phyloP scores from a whole-genome alignment of 2,113 vertebrate species.

The Deroptyus accipitrinus region DNA sequence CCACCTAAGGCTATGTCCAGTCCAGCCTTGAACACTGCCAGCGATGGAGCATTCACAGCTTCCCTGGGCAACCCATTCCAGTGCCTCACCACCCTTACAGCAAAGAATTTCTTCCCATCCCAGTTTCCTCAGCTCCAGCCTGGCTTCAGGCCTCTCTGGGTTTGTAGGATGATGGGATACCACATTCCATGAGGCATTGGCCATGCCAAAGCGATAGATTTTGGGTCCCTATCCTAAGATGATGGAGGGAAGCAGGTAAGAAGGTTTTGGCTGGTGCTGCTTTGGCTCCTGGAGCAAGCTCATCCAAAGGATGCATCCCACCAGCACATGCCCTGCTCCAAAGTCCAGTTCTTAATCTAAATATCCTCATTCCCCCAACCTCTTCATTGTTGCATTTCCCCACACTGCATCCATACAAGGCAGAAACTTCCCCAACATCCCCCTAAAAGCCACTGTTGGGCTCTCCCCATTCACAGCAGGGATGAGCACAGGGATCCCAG shows the following conservation, averaged over 20 bases:
- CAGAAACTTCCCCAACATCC: not conserved
- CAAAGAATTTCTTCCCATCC: no score
- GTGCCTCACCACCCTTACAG: no score
- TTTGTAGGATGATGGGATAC: not conserved
- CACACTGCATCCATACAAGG: no score
- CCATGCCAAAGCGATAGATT: fast-evolving
- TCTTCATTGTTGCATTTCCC: fast-evolving
- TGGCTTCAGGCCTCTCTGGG: fast-evolving
- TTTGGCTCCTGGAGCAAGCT: not conserved
- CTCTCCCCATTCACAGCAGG: not conserved
- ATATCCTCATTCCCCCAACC: fast-evolving
- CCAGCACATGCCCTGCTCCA: no score
- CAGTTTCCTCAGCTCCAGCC: not conserved
- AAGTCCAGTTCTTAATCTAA: not conserved
- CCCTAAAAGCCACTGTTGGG: fast-evolving
- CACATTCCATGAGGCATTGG: not conserved
- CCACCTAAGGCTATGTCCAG: no score
- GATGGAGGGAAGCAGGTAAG: not conserved
- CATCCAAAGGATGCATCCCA: fast-evolving
- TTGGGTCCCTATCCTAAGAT: fast-evolving
- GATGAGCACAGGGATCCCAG: fast-evolving
- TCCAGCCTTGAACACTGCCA: no score
- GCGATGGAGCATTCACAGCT: no score
- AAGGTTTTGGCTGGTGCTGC: not conserved
- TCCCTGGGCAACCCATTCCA: no score